Conservation (phyloP, 2,888 invertebrate genomes). For the Coenonympha arcania region DNA sequence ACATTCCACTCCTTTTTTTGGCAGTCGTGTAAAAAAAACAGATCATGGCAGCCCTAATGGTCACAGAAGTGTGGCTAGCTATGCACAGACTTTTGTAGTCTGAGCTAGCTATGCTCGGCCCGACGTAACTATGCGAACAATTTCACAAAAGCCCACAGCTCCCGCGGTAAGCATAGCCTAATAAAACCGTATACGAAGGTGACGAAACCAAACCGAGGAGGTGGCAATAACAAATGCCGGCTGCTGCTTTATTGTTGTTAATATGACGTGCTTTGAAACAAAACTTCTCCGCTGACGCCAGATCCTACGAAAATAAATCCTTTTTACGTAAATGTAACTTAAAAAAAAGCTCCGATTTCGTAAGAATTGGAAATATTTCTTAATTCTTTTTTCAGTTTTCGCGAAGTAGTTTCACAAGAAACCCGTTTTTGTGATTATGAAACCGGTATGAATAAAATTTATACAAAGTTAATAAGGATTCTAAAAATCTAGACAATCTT, state of each 20-base stretch:
- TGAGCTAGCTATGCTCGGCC: constrained; percentile 52
- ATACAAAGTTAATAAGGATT: too few relatives aligned
- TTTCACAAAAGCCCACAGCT: constrained; percentile 57
- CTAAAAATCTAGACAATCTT: too few relatives aligned
- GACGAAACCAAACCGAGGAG: constrained; percentile 46
- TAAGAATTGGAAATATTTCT: not conserved
- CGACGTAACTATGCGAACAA: constrained; percentile 57
- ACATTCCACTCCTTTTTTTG: too few relatives aligned
- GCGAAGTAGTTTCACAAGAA: not conserved
- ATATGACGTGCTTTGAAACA: constrained; percentile 17
- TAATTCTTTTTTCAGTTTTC: not conserved
- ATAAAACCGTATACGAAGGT: constrained; percentile 59
- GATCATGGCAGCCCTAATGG: too few relatives aligned
- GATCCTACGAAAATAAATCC: not conserved
- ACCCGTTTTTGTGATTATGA: too few relatives aligned
- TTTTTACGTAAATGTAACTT: not conserved
- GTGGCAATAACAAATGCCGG: constrained; percentile 25
- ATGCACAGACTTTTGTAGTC: too few relatives aligned
- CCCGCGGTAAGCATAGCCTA: constrained; percentile 59
- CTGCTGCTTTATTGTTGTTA: constrained; percentile 25
- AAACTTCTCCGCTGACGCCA: constrained; percentile 9
- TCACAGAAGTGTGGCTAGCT: constrained; percentile 50
- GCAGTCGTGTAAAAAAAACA: too few relatives aligned
- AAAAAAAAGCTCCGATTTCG: not conserved
- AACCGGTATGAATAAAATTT: too few relatives aligned